Base-by-base conservation (phyloP, 2,113 vertebrate genomes). In the Scartelaos histophorus region DNA sequence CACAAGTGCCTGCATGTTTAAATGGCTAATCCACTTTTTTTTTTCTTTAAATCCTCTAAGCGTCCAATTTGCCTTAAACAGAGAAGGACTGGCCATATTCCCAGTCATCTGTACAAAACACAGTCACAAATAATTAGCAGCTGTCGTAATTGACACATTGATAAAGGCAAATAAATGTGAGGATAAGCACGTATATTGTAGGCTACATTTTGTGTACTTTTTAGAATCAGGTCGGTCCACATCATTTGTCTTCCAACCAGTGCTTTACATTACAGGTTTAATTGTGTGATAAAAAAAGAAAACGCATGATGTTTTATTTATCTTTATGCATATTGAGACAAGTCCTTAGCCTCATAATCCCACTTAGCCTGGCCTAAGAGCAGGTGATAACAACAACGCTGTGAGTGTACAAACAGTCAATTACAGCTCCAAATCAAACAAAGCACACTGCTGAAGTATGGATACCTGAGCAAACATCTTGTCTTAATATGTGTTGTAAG, bases 401-500 rank as follows among this genome's bases (percentile, higher is more conserved):
- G 13, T 11, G 35, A 38, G 53, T 58, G 19, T 46, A 43, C 64
- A 67, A 78, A 83, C 67, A 77, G 70, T 80, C 69, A 83, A 87
- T 84, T 78, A 82, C 68, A 61, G 58, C 1, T 3, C 54, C 74
- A 56, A 83, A 76, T 80, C 79, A 66, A 82, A 84, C 66, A 67
- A 75, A 75, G 22, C 71, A 21, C 49, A 25, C 13, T 54, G 47
- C 29, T 43, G 46, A 73, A 38, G 79, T 12, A 51, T 0, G 13
- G 17, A 10, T 22, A 67, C 64, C 71, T 58, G 57, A 68, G 47
- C 66, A 75, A 79, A 82, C 67, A 65, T 24, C 54, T 11, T 0
- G 34, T 80, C 87, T 86, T 79, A 84, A 87, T 87, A 80, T 65
- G 19, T 25, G 68, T 54, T 73, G 79, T 84, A 81, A 85, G 76